Evolutionary conservation across 2,113 vertebrate genomes (phyloP).

Genomic region (Callopanchax toddi): DNA sequence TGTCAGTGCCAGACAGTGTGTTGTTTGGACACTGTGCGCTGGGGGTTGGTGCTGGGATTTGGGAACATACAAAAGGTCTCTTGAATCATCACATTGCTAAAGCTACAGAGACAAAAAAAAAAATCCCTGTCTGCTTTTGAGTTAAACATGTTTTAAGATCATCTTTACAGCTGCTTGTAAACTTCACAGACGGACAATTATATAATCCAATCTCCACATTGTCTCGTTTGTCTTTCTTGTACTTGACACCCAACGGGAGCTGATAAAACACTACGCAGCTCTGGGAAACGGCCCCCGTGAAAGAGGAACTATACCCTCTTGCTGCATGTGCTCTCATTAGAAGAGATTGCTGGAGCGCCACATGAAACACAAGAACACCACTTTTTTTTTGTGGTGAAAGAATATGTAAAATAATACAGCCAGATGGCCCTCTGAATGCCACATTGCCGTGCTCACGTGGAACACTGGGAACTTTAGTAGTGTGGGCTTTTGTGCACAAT

Average conservation of each 20-base stretch:
- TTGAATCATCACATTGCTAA: constrained; percentile 55
- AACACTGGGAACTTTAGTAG: constrained; percentile 80
- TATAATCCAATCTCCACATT: constrained; percentile 41
- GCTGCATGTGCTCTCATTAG: constrained; percentile 56
- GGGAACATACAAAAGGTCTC: constrained; percentile 62
- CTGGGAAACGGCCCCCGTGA: constrained; percentile 70
- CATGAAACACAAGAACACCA: constrained; percentile 77
- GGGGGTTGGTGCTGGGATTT: constrained; percentile 54
- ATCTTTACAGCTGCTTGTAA: constrained; percentile 28
- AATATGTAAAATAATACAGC: constrained; percentile 85
- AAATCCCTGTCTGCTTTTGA: constrained; percentile 18
- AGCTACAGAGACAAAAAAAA: constrained; percentile 27
- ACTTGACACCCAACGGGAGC: constrained; percentile 46
- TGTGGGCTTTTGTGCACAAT: constrained; percentile 76
- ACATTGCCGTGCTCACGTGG: constrained; percentile 65
- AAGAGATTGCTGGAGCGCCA: constrained; percentile 59
- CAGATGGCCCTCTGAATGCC: constrained; percentile 82
- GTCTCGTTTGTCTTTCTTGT: constrained; percentile 34
- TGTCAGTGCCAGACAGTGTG: constrained; percentile 60
- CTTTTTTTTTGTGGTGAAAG: constrained; percentile 73
- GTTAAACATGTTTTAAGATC: constrained; percentile 21
- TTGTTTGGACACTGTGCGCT: constrained; percentile 47
- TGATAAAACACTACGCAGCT: constrained; percentile 57
- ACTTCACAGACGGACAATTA: constrained; percentile 18
- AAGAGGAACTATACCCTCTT: constrained; percentile 75